Evolutionary conservation across 64 coral and sea anemone genomes (phyloP).

Genomic region (Cladopsammia gracilis): DNA sequence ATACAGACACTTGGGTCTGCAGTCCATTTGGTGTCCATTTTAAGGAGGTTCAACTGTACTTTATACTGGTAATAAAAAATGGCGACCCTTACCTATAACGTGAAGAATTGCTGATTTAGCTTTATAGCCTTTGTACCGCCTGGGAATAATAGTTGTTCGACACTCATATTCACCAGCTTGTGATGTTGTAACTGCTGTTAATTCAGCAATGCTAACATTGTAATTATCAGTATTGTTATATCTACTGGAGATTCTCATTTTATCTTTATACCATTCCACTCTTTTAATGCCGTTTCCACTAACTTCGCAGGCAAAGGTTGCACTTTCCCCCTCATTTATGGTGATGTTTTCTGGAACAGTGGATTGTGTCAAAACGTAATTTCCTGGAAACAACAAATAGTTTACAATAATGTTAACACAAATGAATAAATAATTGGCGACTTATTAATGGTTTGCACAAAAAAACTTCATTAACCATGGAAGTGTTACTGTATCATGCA

Average conservation of each 20-base stretch:
- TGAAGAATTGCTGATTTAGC: slow-evolving; percentile 14
- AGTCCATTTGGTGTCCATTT: too few species aligned
- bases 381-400: neutral
- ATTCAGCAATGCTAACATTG: slow-evolving; percentile 13
- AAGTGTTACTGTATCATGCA: too few species aligned
- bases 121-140: neutral
- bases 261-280: slow-evolving; percentile 73
- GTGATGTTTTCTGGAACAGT: slow-evolving; percentile 23
- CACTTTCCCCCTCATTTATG: slow-evolving; percentile 34
- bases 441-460: too few species aligned
- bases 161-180: slow-evolving; percentile 69
- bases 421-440: too few species aligned
- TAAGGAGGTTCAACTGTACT: too few species aligned
- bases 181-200: slow-evolving; percentile 1
- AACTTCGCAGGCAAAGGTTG: slow-evolving; percentile 33
- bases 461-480: too few species aligned
- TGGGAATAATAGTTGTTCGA: neutral
- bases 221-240: slow-evolving; percentile 11
- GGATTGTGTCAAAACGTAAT: slow-evolving; percentile 1
- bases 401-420: too few species aligned
- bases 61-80: neutral
- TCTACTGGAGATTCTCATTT: slow-evolving; percentile 27
- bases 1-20: too few species aligned
- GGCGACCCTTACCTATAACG: slow-evolving; percentile 4
- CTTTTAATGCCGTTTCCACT: slow-evolving; percentile 21